These are phyloP conservation scores for Brachyopa scutellaris DNA, from an alignment of 2,888 invertebrate genomes.

Conservation along the genomic window DNA sequence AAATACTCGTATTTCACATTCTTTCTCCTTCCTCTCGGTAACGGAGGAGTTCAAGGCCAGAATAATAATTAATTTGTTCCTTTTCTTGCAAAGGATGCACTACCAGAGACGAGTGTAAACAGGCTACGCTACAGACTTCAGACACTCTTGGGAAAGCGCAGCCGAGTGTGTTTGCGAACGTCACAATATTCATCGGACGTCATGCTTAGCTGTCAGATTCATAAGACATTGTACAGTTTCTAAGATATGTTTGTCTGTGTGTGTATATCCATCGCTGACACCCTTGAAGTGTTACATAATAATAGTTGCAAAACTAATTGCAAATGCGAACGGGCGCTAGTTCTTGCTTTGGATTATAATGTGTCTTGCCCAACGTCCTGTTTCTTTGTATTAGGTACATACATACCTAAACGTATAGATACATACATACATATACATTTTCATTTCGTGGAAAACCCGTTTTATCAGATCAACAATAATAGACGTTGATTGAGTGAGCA, in stretches of 20 bases:
- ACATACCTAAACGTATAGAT: too few relatives aligned
- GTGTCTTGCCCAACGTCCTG: neutral
- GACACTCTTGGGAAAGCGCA: too few relatives aligned
- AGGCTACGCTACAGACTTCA: too few relatives aligned
- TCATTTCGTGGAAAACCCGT: neutral
- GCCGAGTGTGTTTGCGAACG: neutral
- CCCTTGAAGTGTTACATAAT: conserved; percentile 27
- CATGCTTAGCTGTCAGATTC: conserved; percentile 8
- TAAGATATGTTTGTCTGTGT: too few relatives aligned
- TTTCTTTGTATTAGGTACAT: neutral
- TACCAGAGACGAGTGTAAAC: too few relatives aligned
- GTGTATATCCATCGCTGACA: neutral
- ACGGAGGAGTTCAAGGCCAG: conserved; percentile 25
- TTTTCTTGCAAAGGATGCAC: neutral
- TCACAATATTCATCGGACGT: conserved; percentile 1
- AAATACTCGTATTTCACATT: neutral
- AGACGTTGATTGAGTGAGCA: conserved; percentile 29
- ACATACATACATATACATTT: conserved; percentile 13
- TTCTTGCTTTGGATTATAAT: conserved; percentile 18
- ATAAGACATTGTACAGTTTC: conserved; percentile 8
- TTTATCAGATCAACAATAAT: conserved; percentile 11
- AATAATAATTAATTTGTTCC: conserved; percentile 7
- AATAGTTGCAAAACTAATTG: conserved; percentile 44
- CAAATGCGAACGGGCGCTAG: conserved; percentile 8
- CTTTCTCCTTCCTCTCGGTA: neutral